Evolutionary conservation across 1,140 invertebrate genomes (phyloP).

Genomic region (Anagrus nilaparvatae): DNA sequence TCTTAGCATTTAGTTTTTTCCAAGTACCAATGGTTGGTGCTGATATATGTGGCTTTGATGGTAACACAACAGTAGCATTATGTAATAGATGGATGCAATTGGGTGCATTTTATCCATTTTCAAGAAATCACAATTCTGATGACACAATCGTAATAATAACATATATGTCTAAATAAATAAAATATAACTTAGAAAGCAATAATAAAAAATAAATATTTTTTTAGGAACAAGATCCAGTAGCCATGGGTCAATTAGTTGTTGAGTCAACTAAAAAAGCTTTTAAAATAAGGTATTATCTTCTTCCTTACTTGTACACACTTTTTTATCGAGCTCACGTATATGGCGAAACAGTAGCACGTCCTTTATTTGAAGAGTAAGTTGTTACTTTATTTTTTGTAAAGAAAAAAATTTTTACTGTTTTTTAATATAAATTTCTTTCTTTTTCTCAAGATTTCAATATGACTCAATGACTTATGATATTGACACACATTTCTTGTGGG

Average conservation of each 20-base stretch:
- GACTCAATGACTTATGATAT: constrained; percentile 59
- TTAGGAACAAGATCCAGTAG: constrained; percentile 71
- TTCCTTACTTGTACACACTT: constrained; percentile 76
- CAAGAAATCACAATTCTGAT: constrained; percentile 75
- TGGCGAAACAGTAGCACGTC: constrained; percentile 64
- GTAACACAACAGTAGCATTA: constrained; percentile 60
- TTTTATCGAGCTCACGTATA: constrained; percentile 62
- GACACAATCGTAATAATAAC: constrained; percentile 49
- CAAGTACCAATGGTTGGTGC: constrained; percentile 79
- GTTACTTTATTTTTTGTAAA: too few species aligned
- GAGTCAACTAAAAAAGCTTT: constrained; percentile 54
- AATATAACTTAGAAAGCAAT: neutral
- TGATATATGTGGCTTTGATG: constrained; percentile 83
- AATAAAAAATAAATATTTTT: constrained; percentile 8
- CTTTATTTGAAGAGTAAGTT: constrained; percentile 71
- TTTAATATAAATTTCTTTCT: neutral
- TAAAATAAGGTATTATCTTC: constrained; percentile 56
- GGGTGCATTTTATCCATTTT: constrained; percentile 81
- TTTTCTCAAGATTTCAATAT: constrained; percentile 50
- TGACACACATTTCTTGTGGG: constrained; percentile 76
- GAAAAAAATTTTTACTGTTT: constrained; percentile 12
- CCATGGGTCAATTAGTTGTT: constrained; percentile 56
- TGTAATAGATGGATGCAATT: constrained; percentile 75
- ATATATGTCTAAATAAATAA: constrained; percentile 2
- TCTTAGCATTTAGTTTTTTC: constrained; percentile 73